phyloP scores from a whole-genome alignment of 2,888 invertebrate species.

The Napeogenes inachia region DNA sequence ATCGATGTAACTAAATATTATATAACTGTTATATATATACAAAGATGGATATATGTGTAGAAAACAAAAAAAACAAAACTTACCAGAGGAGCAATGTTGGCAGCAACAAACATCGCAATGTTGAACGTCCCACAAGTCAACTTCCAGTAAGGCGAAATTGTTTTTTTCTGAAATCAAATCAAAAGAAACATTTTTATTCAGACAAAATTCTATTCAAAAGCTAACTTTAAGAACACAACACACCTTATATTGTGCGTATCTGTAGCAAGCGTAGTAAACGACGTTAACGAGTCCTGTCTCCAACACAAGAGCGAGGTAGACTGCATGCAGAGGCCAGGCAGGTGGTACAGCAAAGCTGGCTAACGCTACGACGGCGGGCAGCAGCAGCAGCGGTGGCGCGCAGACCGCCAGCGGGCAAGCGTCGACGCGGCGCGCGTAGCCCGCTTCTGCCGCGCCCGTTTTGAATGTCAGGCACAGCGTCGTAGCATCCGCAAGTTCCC shows the following conservation, averaged over 20 bases:
- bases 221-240: background rate
- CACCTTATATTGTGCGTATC: slow-evolving; percentile 61
- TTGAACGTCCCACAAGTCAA: slow-evolving; percentile 59
- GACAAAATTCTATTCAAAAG: too few species aligned
- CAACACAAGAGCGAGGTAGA: slow-evolving; percentile 56
- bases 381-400: slow-evolving; percentile 62
- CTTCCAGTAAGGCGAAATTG: slow-evolving; percentile 61
- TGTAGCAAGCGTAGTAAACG: slow-evolving; percentile 53
- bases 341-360: slow-evolving; percentile 58
- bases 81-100: slow-evolving; percentile 62
- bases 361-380: slow-evolving; percentile 62
- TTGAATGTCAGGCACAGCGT: slow-evolving; percentile 65
- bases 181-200: too few species aligned
- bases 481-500: slow-evolving; percentile 66
- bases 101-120: slow-evolving; percentile 56
- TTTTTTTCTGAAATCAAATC: slow-evolving; percentile 49
- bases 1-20: too few species aligned
- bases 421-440: slow-evolving; percentile 53
- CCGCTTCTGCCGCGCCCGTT: slow-evolving; percentile 51
- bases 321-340: slow-evolving; percentile 53
- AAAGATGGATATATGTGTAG: background rate
- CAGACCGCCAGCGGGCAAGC: slow-evolving; percentile 58
- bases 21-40: too few species aligned
- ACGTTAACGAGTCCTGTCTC: slow-evolving; percentile 60
- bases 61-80: slow-evolving; percentile 25